Evolutionary conservation across 2,888 invertebrate species (phyloP).

Genomic region (Ectemnius continuus): DNA sequence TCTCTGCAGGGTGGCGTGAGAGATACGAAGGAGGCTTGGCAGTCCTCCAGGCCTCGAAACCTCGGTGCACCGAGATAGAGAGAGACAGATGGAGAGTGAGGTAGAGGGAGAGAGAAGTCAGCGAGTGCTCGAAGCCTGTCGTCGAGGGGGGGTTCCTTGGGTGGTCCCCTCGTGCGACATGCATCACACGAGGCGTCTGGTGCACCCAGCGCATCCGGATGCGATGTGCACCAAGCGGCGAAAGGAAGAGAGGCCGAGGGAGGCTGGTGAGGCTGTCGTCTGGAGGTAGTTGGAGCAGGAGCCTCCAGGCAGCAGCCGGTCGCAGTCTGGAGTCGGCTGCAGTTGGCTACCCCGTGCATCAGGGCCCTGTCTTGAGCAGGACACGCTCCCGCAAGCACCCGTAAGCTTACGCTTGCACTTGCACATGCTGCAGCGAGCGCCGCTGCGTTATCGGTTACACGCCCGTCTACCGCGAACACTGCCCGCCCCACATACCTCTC

Average conservation of each 20-base stretch:
- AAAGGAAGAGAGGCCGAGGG: slow-evolving; percentile 36
- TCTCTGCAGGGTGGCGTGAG: slow-evolving; percentile 50
- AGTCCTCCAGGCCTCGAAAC: slow-evolving; percentile 59
- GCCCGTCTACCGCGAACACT: slow-evolving; percentile 29
- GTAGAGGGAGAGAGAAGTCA: too few relatives aligned
- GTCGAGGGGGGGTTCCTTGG: slow-evolving; percentile 19
- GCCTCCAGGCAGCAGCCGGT: slow-evolving; percentile 45
- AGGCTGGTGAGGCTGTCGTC: slow-evolving; percentile 25
- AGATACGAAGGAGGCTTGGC: slow-evolving; percentile 68
- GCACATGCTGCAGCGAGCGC: slow-evolving; percentile 44
- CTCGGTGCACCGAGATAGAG: background rate
- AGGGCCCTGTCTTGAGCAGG: slow-evolving; percentile 65
- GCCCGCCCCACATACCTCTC: background rate
- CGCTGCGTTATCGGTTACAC: slow-evolving; percentile 58
- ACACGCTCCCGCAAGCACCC: slow-evolving; percentile 27
- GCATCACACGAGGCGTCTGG: slow-evolving; percentile 70
- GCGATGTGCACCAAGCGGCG: slow-evolving; percentile 36
- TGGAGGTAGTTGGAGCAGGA: slow-evolving; percentile 35
- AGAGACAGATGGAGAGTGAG: too few relatives aligned
- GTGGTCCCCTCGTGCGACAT: slow-evolving; percentile 56
- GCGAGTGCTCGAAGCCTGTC: too few relatives aligned
- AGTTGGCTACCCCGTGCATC: slow-evolving; percentile 58
- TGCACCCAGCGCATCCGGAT: slow-evolving; percentile 69
- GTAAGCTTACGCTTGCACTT: slow-evolving; percentile 26
- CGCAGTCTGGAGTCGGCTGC: slow-evolving; percentile 37